Evolutionary conservation across 1,140 invertebrate species (phyloP), one percentile per base, ranked within the genome.

Genomic region (Drosophila kikkawai): DNA sequence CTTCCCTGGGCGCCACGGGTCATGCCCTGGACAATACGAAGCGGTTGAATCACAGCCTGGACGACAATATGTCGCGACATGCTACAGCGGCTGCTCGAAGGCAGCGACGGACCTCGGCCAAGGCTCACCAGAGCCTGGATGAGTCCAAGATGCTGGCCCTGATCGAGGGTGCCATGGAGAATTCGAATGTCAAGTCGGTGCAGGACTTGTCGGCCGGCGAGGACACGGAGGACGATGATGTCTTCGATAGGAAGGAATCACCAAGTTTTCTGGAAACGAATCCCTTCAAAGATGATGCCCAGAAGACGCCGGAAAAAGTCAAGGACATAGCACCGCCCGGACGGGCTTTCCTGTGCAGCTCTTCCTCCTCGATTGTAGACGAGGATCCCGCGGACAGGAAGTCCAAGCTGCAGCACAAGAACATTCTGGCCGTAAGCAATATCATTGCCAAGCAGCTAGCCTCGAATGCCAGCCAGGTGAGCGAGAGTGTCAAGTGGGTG

Each of bases 11-110:
- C 7, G 42, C 70, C 6, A 57, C 58, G 15, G 47, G 41, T 8
- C 60, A 78, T 45, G 68, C 73, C 1, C 8, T 93, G 39, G 91
- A 93, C 60, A 80, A 67, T 37, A 86, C 91, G 0, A 94, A 95
- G 91, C 93, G 95, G 68, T 93, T 95, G 59, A 96, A 96, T 92
- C 95, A 95, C 66, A 96, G 95, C 82, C 92, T 96, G 57, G 95
- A 96, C 80, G 96, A 96, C 82, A 95, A 94, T 71, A 94, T 94
- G 37, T 93, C 94, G 26, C 93, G 94, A n/a, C 91, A 88, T 74
- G 76, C 86, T 3, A 45, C 63, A 0, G 48, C 73, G 13, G 69
- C 78, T 7, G 59, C 76, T 22, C 68, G 91, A 6, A 66, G 80
- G 1, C 77, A 88, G 15, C 57, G 76, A 53, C 77, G 84, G 22